Conservation (phyloP, 2,888 invertebrate genomes). For the Eremobia ochroleuca region DNA sequence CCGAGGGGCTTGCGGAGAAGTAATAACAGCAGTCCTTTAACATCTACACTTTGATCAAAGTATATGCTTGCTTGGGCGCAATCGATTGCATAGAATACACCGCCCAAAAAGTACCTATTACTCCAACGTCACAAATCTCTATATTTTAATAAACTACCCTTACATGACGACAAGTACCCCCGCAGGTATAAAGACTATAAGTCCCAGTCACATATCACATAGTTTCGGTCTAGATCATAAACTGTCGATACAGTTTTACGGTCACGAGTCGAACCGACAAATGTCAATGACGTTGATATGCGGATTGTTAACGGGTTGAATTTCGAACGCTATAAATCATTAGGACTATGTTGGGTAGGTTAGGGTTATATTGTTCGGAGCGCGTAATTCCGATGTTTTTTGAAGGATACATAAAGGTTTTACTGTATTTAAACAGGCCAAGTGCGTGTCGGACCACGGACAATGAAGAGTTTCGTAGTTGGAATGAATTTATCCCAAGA, state of each 20-base stretch:
- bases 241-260: constrained; percentile 28
- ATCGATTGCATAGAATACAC: background rate
- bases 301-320: constrained; percentile 20
- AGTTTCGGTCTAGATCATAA: constrained; percentile 31
- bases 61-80: background rate
- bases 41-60: no score
- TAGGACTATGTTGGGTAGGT: background rate
- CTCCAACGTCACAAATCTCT: no score
- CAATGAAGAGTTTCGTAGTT: no score
- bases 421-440: no score
- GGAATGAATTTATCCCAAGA: no score
- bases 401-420: background rate
- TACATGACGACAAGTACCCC: no score
- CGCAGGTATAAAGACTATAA: no score
- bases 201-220: no score
- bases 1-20: background rate
- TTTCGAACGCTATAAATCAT: constrained; percentile 34
- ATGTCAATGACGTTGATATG: constrained; percentile 37
- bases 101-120: background rate
- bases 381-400: background rate
- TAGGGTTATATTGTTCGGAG: background rate
- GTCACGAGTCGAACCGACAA: constrained; percentile 19
- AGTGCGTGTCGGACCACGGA: no score
- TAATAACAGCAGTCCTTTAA: background rate
- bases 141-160: no score